Percentiles rank a stretch among this genome's conserved stretches.
These are phyloP conservation scores for Heterochromis multidens DNA, from an alignment of 2,113 vertebrate genomes.

Conservation along the genomic window DNA sequence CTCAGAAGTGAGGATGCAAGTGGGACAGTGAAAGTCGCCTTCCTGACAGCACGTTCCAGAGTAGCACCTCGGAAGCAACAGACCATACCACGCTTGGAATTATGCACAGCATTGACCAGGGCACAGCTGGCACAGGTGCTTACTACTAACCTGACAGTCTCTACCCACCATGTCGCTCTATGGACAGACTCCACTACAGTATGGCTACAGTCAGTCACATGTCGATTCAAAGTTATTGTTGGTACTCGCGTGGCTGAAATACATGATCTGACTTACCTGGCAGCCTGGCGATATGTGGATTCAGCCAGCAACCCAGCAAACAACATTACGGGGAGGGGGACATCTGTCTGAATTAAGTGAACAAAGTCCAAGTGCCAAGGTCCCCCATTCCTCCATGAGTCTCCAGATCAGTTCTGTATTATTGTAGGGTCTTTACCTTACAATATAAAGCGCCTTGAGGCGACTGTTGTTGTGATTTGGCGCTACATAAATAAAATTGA, in stretches of 20 bases:
- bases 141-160: neutral
- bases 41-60: neutral
- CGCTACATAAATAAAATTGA: too few species aligned
- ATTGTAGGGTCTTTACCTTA: too few species aligned
- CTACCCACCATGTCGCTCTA: rapidly evolving
- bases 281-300: neutral
- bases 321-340: neutral
- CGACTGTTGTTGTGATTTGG: too few species aligned
- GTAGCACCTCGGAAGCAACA: neutral
- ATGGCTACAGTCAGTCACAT: neutral
- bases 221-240: neutral
- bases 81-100: neutral
- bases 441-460: too few species aligned
- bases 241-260: neutral
- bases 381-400: neutral
- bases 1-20: neutral
- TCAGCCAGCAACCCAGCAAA: neutral
- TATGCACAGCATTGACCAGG: neutral
- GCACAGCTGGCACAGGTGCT: neutral
- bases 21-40: neutral
- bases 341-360: neutral
- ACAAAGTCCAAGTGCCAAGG: neutral
- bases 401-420: neutral
- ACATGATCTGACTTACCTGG: neutral
- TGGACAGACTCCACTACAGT: neutral